Evolutionary conservation across 2,113 vertebrate species (phyloP).

Genomic region (Bucco capensis): DNA sequence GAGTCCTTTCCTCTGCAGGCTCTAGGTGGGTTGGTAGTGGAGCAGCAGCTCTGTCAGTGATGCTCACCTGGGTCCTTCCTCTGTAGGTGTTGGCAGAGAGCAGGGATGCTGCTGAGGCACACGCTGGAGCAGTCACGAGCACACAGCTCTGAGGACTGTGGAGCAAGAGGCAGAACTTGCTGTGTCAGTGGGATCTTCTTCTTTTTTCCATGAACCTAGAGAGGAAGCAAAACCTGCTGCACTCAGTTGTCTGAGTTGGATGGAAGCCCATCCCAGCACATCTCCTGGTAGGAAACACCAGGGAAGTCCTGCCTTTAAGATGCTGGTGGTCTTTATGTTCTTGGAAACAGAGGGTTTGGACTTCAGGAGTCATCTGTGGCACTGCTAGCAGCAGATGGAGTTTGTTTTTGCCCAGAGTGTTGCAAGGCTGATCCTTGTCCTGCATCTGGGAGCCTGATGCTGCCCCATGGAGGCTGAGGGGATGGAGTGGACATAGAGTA

Average conservation of each 20-base stretch:
- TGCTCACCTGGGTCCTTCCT: neutral
- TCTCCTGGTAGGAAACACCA: neutral
- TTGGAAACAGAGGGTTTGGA: neutral
- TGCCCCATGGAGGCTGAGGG: neutral
- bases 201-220: neutral
- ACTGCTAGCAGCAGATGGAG: neutral
- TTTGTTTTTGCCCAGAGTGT: neutral
- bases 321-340: neutral
- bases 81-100: neutral
- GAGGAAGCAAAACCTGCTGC: constrained; percentile 51
- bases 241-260: constrained; percentile 15
- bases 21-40: accelerated
- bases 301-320: neutral
- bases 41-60: neutral
- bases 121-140: neutral
- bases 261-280: neutral
- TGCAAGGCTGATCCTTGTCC: no score
- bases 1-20: neutral
- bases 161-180: constrained; percentile 30
- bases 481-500: neutral
- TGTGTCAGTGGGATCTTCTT: constrained; percentile 9
- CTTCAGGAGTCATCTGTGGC: neutral
- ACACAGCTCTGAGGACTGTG: neutral
- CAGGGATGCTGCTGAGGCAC: neutral
- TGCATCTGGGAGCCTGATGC: neutral